A percentile compares a stretch with the other conserved stretches of the same genome.
Conservation (phyloP, 92 coral and sea anemone genomes). For the Nematostella vectensis region DNA sequence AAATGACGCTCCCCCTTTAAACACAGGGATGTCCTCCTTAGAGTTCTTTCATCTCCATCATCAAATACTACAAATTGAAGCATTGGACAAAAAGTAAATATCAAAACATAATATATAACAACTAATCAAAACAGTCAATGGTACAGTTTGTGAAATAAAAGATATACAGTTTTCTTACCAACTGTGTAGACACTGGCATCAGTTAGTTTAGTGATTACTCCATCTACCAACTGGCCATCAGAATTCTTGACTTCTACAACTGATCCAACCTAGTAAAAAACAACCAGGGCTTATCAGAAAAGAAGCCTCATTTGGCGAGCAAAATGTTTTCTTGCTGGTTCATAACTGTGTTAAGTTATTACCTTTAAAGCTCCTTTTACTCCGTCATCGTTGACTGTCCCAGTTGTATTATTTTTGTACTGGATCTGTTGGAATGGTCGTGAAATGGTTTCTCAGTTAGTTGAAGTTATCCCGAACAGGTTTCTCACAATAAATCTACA, state of each 20-base stretch:
- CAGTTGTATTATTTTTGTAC: slow-evolving; percentile 70
- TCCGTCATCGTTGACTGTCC: slow-evolving; percentile 85
- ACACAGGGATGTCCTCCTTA: slow-evolving; percentile 85
- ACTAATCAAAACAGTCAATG: slow-evolving; percentile 4
- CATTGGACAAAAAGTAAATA: background rate
- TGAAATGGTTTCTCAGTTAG: background rate
- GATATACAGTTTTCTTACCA: slow-evolving; percentile 35
- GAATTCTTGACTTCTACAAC: slow-evolving; percentile 68
- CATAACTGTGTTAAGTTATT: no score
- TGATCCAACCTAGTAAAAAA: slow-evolving; percentile 62
- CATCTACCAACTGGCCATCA: slow-evolving; percentile 79
- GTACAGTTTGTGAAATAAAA: background rate
- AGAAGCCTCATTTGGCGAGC: no score
- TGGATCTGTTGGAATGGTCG: slow-evolving; percentile 44
- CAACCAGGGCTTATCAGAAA: no score
- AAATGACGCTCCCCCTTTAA: slow-evolving; percentile 93
- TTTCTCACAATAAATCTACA: background rate
- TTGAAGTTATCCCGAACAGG: background rate
- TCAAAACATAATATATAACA: background rate
- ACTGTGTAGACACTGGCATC: slow-evolving; percentile 97
- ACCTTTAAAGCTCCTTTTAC: slow-evolving; percentile 84
- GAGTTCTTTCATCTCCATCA: slow-evolving; percentile 98
- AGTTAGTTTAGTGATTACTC: slow-evolving; percentile 76
- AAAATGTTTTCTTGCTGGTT: no score
- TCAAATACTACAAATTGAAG: slow-evolving; percentile 57